Evolutionary conservation across 1,140 invertebrate species (phyloP).

Genomic region (Bursaphelenchus mucronatus): DNA sequence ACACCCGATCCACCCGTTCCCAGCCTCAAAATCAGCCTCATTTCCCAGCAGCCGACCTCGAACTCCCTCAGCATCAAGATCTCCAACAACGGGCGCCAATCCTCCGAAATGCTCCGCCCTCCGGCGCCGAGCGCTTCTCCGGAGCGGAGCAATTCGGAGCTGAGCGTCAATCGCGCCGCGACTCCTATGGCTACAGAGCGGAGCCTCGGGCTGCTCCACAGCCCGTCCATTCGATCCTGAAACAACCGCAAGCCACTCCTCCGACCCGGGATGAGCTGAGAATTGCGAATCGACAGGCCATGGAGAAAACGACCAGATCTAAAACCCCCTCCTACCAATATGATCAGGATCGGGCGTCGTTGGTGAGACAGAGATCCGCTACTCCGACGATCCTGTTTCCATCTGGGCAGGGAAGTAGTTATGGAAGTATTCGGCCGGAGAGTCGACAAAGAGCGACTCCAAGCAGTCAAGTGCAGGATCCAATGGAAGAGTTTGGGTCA

Average conservation of each 20-base stretch:
- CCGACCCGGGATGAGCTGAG: constrained; percentile 1
- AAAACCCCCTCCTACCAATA: constrained; percentile 9
- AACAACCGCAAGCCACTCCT: constrained; percentile 1
- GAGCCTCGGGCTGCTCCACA: constrained; percentile 8
- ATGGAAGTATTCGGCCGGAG: too few species aligned
- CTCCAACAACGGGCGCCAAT: too few species aligned
- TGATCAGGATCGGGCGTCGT: constrained; percentile 1
- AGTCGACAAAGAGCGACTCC: too few species aligned
- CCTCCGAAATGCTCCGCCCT: too few species aligned
- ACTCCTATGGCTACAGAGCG: not conserved
- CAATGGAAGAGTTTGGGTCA: too few species aligned
- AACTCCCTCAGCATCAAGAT: too few species aligned
- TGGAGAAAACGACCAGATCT: constrained; percentile 10
- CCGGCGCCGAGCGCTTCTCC: too few species aligned
- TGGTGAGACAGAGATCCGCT: constrained; percentile 17
- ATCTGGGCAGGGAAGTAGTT: too few species aligned
- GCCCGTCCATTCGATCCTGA: not conserved
- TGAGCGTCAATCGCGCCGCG: constrained; percentile 1
- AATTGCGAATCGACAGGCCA: constrained; percentile 15
- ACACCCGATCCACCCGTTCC: not conserved
- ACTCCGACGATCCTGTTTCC: constrained; percentile 28
- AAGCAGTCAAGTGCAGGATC: too few species aligned
- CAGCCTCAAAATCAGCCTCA: not conserved
- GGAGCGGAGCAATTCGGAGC: not conserved
- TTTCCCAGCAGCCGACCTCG: too few species aligned